Base-by-base conservation (phyloP, 2,888 invertebrate species). In the Drosophila nigritarsus region DNA sequence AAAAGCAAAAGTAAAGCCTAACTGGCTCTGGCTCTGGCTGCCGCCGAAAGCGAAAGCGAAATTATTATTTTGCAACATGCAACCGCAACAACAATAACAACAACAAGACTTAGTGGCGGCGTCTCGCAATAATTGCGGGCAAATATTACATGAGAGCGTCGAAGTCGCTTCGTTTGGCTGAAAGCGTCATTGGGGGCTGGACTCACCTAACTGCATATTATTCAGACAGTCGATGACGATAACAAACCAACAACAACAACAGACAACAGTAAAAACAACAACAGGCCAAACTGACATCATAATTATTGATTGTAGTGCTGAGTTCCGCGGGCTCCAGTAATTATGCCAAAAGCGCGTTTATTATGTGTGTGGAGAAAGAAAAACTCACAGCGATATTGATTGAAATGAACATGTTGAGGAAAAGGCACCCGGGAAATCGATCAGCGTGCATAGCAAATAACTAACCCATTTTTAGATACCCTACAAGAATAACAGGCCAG, bases 51-150 rank as follows among this genome's bases (percentile, higher is more conserved):
- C 76, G 71, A 89, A 89, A 89, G 87, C 89, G 72, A 89, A 90
- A 90, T 78, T 65, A 74, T 83, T 87, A 81, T 89, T 51, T 81
- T 87, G 90, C 87, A 89, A 85, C 85, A 90, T 89, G 89, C 85
- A 90, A 80, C 89, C 81, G 66, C 83, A 88, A 30, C 89, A 78
- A 68, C 70, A 69, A 30, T 55, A 73, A 56, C 76, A 76, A 50
- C 69, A 56, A 29, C 53, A 65, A 11, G 65, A 62, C 60, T 73
- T 63, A 59, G 68, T 58, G 65, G 75, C 61, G 69, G 60, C 68
- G 85, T 88, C 81, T 83, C 83, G 86, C 76, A 86, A 87, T 89
- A 82, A 87, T 87, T 87, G 78, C 73, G 82, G 66, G 87, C 84
- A 87, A 84, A 87, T 80, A 89, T 89, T 87, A 82, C 89, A 87